Conservation (phyloP, 2,888 invertebrate species). For the Tinea trinotella region DNA sequence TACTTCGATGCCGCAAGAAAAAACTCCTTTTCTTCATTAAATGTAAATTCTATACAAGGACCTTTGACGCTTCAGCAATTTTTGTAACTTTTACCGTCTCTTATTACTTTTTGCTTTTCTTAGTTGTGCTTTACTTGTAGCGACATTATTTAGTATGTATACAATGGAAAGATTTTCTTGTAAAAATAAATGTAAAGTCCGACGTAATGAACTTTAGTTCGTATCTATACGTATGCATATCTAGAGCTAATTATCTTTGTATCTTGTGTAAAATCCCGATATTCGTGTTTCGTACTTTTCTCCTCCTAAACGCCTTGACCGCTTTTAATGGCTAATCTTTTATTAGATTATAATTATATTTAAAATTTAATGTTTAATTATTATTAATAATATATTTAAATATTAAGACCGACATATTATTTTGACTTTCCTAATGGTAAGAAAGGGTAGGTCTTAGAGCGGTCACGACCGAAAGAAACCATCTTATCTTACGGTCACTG, state of each 20-base stretch:
- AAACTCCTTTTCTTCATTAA: conserved; percentile 36
- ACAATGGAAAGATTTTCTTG: too few relatives aligned
- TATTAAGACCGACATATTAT: not conserved
- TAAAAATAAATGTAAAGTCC: too few relatives aligned
- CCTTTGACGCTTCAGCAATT: conserved; percentile 16
- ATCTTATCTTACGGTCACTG: too few relatives aligned
- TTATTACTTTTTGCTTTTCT: conserved; percentile 16
- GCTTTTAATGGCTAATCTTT: not conserved
- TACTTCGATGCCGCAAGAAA: conserved; percentile 20
- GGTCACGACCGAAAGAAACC: too few relatives aligned
- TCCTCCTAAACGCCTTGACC: not conserved
- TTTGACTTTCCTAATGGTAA: too few relatives aligned
- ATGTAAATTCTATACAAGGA: conserved; percentile 38
- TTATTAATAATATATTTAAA: not conserved
- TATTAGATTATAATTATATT: not conserved
- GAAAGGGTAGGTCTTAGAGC: too few relatives aligned
- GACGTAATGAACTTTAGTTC: too few relatives aligned
- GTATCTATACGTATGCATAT: too few relatives aligned
- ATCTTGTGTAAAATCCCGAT: too few relatives aligned
- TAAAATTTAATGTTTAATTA: too few relatives aligned
- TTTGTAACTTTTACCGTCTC: conserved; percentile 12
- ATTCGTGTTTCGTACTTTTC: not conserved
- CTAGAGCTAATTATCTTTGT: too few relatives aligned
- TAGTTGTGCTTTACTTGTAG: not conserved
- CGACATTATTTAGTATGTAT: too few relatives aligned